These are phyloP conservation scores for Athetis lepigone DNA, from an alignment of 2,888 invertebrate species.

Conservation along the genomic window DNA sequence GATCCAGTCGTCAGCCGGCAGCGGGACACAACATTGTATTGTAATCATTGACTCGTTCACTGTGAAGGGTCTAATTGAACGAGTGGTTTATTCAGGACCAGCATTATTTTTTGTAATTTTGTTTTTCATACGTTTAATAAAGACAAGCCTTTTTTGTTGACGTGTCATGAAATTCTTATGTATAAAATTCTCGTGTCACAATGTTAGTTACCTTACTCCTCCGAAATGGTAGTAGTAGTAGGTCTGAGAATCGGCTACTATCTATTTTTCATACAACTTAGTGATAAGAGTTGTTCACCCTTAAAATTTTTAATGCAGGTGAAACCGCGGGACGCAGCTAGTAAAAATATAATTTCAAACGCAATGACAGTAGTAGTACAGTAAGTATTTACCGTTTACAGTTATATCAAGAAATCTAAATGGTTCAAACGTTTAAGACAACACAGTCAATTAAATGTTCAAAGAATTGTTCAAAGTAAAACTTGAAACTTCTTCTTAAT, in stretches of 20 bases:
- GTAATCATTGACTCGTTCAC: neutral
- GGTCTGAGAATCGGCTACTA: too few relatives aligned
- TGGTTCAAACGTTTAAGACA: neutral
- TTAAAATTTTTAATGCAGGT: too few relatives aligned
- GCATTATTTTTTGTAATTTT: neutral
- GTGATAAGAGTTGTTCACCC: too few relatives aligned
- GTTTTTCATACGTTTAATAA: neutral
- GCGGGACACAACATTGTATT: neutral
- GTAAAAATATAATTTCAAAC: too few relatives aligned
- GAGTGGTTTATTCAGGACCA: neutral
- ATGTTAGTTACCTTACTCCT: too few relatives aligned
- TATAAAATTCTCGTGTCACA: too few relatives aligned
- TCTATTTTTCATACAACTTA: too few relatives aligned
- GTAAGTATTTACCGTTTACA: neutral
- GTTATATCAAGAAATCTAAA: neutral
- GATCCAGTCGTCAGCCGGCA: conserved; percentile 6
- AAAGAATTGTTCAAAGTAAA: conserved; percentile 20
- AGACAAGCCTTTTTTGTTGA: neutral
- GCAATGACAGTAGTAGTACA: too few relatives aligned
- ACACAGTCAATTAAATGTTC: neutral
- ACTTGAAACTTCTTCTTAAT: conserved; percentile 10
- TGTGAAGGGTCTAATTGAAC: neutral
- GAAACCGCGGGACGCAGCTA: too few relatives aligned
- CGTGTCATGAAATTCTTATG: too few relatives aligned
- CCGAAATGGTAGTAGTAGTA: too few relatives aligned